Evolutionary conservation across 2,888 invertebrate species (phyloP), one percentile per base, ranked within the genome.

Genomic region (Bembecia ichneumoniformis): DNA sequence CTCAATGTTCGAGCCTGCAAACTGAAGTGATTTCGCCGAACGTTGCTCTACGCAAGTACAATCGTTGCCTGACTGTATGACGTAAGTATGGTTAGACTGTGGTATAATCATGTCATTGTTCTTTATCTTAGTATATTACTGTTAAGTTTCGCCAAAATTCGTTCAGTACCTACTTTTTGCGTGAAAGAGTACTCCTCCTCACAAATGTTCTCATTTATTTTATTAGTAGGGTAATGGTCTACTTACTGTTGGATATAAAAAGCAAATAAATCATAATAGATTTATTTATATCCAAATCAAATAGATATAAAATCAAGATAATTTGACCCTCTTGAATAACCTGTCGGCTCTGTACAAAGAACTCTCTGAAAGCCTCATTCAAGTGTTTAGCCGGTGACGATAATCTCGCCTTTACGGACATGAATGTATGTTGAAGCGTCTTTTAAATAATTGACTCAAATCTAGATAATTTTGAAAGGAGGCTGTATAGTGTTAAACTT

Each of bases 381-480:
- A 52, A 60, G 71, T 74, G 73, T 74, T 69, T 59, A 68, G 51
- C 59, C 63, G 66, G 82, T 73, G 81, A 75, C 73, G 68, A 80
- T 67, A 77, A 73, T 79, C 78, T 71, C 81, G 75, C 81, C 78
- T 73, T 59, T 49, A 52, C 54, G 55, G 51, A 49, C 49, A 15
- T 14, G 40, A 14, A 40, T 40, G 11, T 40, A 3, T 13, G 14
- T 13, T 40, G 40, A 40, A 40, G 40, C 14, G 40, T 40, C 14
- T 40, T 40, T 40, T 13, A 40, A 40, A 40, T 40, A 40, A 13
- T 14, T 40, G 40, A 40, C 14, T 40, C 14, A 13, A 40, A 13
- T 40, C n/a, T 14, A 13, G 40, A 40, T 14, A 40, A 40, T 40
- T 28, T 28, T 28, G 28, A 28, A 28, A 28, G 9, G 28, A 28